Conservation (phyloP, 2,888 invertebrate genomes). For the Fragum whitleyi region DNA sequence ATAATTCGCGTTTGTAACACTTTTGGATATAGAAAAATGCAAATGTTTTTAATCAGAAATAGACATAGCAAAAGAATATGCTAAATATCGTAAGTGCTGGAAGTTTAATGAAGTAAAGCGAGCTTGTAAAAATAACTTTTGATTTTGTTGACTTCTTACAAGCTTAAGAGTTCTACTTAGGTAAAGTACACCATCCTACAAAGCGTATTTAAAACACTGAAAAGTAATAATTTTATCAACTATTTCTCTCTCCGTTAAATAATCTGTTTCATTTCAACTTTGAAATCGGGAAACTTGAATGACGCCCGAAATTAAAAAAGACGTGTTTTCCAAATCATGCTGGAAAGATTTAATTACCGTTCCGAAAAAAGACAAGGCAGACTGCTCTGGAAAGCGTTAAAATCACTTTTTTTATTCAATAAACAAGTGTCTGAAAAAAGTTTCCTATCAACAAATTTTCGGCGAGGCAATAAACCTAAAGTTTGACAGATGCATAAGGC, state of each 20-base stretch:
- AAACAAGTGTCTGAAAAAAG: neutral
- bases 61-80: no score
- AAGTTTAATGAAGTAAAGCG: no score
- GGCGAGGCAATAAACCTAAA: constrained; percentile 3
- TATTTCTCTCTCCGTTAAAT: neutral
- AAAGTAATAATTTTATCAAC: no score
- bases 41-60: no score
- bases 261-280: neutral
- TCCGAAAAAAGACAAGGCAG: neutral
- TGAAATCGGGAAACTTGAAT: neutral
- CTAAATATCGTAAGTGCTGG: no score
- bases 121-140: no score
- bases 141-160: no score
- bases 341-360: neutral
- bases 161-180: no score
- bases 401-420: constrained; percentile 18
- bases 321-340: constrained; percentile 2
- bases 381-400: neutral
- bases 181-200: no score
- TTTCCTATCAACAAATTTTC: constrained; percentile 17
- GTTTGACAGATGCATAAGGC: constrained; percentile 29
- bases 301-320: neutral
- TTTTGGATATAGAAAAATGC: no score
- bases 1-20: no score
- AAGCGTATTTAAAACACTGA: no score